Evolutionary conservation across 2,797 vertebrate species (phyloP).

Genomic region (Danio albolineatus): DNA sequence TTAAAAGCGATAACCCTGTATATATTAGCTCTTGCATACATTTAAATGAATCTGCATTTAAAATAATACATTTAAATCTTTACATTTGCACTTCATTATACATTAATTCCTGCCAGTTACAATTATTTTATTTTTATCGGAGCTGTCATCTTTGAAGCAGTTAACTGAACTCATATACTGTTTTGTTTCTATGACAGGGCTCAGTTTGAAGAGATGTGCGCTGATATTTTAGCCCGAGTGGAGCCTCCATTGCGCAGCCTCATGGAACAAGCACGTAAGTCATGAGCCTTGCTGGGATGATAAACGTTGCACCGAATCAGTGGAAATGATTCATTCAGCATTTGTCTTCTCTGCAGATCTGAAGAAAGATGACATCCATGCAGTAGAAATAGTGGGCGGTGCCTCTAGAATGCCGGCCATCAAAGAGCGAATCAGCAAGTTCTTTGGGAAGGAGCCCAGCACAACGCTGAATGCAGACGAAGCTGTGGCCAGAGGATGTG

Average conservation of each 20-base stretch:
- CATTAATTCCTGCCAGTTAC: background rate
- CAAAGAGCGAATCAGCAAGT: conserved; percentile 93
- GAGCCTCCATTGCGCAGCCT: conserved; percentile 91
- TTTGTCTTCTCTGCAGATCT: conserved; percentile 76
- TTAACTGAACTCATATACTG: background rate
- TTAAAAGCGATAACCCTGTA: too few relatives aligned
- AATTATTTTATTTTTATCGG: background rate
- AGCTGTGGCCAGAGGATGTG: conserved; percentile 94
- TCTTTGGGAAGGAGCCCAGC: conserved; percentile 95
- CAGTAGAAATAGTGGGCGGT: conserved; percentile 95
- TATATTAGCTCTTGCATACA: too few relatives aligned
- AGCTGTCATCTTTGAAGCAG: background rate
- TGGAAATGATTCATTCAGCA: background rate
- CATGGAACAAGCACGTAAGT: conserved; percentile 97
- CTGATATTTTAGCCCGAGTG: conserved; percentile 87
- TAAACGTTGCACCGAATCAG: conserved; percentile 19
- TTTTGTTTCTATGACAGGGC: conserved; percentile 73
- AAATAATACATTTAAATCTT: too few relatives aligned
- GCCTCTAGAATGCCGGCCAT: conserved; percentile 92
- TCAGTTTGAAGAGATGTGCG: conserved; percentile 95
- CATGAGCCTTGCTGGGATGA: background rate
- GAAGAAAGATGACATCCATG: conserved; percentile 93
- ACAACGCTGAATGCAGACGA: conserved; percentile 97
- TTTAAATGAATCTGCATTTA: too few relatives aligned
- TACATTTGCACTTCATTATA: background rate